Evolutionary conservation across 2,888 invertebrate species (phyloP).

Genomic region (Andrena camellia): DNA sequence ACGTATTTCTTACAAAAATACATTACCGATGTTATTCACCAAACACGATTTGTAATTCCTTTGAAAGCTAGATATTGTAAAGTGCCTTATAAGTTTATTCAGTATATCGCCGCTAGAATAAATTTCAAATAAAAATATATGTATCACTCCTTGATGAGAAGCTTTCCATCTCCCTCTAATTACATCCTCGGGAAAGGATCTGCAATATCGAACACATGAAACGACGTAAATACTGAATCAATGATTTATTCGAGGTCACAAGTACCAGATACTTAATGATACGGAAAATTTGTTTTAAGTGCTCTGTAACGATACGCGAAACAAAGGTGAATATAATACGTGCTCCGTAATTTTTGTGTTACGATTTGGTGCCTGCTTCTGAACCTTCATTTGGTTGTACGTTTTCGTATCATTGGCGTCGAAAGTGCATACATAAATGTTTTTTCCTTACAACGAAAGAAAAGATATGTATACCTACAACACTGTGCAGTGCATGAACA

Average conservation of each 20-base stretch:
- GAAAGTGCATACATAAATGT: conserved; percentile 16
- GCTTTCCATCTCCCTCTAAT: background rate
- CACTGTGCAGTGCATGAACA: conserved; percentile 10
- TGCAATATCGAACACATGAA: background rate
- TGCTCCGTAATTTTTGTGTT: background rate
- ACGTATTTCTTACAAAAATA: conserved; percentile 27
- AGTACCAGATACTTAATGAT: conserved; percentile 22
- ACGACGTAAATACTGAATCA: background rate
- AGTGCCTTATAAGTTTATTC: conserved; percentile 44
- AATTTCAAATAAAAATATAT: conserved; percentile 39
- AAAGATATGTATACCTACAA: background rate
- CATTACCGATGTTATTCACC: conserved; percentile 9
- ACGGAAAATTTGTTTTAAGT: conserved; percentile 19
- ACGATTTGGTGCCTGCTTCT: background rate
- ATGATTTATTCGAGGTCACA: conserved; percentile 47
- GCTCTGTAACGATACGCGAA: conserved; percentile 9
- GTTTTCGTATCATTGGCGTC: background rate
- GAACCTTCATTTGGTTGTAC: background rate
- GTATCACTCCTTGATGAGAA: background rate
- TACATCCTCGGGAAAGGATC: background rate
- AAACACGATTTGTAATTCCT: conserved; percentile 36
- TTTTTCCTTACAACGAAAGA: background rate
- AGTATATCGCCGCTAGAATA: conserved; percentile 49
- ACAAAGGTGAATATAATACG: conserved; percentile 2
- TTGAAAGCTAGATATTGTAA: conserved; percentile 45